phyloP scores from a whole-genome alignment of 2,888 invertebrate genomes.

The Drosophila borborema region DNA sequence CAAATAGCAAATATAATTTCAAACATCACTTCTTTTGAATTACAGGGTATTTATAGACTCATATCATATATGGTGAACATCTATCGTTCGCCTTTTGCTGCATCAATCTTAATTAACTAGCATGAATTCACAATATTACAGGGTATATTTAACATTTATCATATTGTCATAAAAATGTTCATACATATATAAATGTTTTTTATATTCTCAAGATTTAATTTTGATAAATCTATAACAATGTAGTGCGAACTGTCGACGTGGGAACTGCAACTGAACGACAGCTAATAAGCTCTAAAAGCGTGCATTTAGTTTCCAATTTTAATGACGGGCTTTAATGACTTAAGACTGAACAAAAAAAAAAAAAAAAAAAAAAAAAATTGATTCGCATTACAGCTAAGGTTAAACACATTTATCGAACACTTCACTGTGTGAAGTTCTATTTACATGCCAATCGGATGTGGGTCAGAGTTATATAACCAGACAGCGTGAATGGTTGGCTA shows the following conservation, averaged over 20 bases:
- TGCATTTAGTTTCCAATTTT: slow-evolving; percentile 31
- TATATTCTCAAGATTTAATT: slow-evolving; percentile 22
- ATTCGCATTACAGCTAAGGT: slow-evolving; percentile 17
- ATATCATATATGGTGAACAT: background rate
- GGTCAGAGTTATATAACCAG: slow-evolving; percentile 53
- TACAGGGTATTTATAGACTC: background rate
- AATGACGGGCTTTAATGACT: slow-evolving; percentile 17
- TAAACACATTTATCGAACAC: slow-evolving; percentile 9
- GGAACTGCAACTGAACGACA: slow-evolving; percentile 18
- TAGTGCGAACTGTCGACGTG: slow-evolving; percentile 28
- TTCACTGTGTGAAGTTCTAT: slow-evolving; percentile 22
- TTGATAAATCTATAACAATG: slow-evolving; percentile 33
- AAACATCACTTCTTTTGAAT: background rate
- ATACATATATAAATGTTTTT: background rate
- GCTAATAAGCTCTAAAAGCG: slow-evolving; percentile 34
- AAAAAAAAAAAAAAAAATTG: background rate
- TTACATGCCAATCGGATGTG: slow-evolving; percentile 48
- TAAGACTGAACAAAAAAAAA: background rate
- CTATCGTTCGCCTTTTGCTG: background rate
- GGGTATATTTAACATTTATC: background rate
- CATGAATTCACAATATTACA: background rate
- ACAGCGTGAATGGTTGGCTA: background rate
- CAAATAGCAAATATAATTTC: background rate
- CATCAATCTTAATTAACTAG: background rate
- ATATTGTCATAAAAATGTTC: background rate